Percentiles rank a stretch among this genome's conserved stretches.
Evolutionary conservation across 1,140 invertebrate species (phyloP).

Genomic region (Drosophila tristis): DNA sequence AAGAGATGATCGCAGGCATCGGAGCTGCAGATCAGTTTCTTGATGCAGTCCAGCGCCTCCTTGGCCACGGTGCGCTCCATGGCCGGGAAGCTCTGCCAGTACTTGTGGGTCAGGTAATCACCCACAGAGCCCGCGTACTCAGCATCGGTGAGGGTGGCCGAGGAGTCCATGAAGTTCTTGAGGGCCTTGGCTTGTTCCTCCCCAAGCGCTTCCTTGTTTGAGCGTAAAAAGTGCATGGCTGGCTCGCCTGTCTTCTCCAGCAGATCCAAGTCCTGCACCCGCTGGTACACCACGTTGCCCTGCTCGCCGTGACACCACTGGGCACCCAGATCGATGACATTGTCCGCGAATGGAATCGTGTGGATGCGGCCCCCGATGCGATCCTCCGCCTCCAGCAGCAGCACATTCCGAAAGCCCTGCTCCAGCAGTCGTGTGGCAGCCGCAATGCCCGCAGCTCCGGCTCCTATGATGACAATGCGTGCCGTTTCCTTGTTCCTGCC

Average conservation of each 20-base stretch:
- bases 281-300: slow-evolving; percentile 88
- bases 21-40: slow-evolving; percentile 85
- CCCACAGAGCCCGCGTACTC: slow-evolving; percentile 83
- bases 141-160: slow-evolving; percentile 25
- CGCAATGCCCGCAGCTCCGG: slow-evolving; percentile 86
- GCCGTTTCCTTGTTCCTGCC: slow-evolving; percentile 55
- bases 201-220: slow-evolving; percentile 75
- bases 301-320: slow-evolving; percentile 91
- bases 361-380: slow-evolving; percentile 89
- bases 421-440: slow-evolving; percentile 86
- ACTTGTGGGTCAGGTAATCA: slow-evolving; percentile 83
- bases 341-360: slow-evolving; percentile 86
- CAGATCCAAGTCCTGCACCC: slow-evolving; percentile 86
- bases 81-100: slow-evolving; percentile 43
- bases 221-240: slow-evolving; percentile 71
- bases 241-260: slow-evolving; percentile 74
- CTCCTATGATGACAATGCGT: slow-evolving; percentile 86
- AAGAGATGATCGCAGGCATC: slow-evolving; percentile 87
- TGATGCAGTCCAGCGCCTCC: slow-evolving; percentile 83
- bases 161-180: slow-evolving; percentile 13
- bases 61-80: slow-evolving; percentile 69
- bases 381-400: slow-evolving; percentile 88
- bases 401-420: slow-evolving; percentile 85
- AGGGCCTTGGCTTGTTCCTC: slow-evolving; percentile 53
- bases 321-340: slow-evolving; percentile 91